phyloP scores from a whole-genome alignment of 1,140 invertebrate species.

The Listronotus oregonensis region DNA sequence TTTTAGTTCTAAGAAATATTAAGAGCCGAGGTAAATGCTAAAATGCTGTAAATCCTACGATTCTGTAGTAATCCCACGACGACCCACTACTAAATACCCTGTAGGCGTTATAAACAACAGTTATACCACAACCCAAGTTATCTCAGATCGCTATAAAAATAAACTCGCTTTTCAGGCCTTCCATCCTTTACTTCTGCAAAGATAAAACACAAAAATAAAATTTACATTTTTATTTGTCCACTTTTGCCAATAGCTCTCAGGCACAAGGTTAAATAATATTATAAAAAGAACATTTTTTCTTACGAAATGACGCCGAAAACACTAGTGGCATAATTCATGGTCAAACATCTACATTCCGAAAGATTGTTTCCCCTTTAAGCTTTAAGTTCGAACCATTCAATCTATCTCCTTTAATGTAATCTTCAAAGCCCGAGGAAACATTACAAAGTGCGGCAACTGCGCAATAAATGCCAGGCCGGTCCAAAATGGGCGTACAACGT shows the following conservation, averaged over 20 bases:
- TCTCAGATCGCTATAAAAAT: slow-evolving; percentile 6
- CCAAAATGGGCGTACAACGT: slow-evolving; percentile 18
- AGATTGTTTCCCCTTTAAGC: slow-evolving; percentile 9
- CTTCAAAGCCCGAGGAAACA: slow-evolving; percentile 1
- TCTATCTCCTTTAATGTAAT: slow-evolving; percentile 13
- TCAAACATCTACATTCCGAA: slow-evolving; percentile 3
- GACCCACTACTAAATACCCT: background rate
- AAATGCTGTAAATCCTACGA: background rate
- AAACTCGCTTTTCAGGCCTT: background rate
- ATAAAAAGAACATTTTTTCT: background rate
- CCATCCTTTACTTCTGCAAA: background rate
- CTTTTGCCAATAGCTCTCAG: background rate
- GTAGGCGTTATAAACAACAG: slow-evolving; percentile 12
- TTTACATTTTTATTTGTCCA: background rate
- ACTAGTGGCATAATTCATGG: slow-evolving; percentile 12
- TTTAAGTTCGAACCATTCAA: background rate
- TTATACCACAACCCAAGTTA: slow-evolving; percentile 6
- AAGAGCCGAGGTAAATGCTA: background rate
- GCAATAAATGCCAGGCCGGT: slow-evolving; percentile 12
- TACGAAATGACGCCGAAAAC: slow-evolving; percentile 3
- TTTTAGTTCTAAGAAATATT: too few relatives aligned
- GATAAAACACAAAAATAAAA: background rate
- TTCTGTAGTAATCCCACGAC: slow-evolving; percentile 1
- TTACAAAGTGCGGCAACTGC: slow-evolving; percentile 12
- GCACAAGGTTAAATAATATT: background rate